A percentile compares a stretch with the other conserved stretches of the same genome.
Conservation (phyloP, 2,888 invertebrate genomes). For the Ectemnius lituratus region DNA sequence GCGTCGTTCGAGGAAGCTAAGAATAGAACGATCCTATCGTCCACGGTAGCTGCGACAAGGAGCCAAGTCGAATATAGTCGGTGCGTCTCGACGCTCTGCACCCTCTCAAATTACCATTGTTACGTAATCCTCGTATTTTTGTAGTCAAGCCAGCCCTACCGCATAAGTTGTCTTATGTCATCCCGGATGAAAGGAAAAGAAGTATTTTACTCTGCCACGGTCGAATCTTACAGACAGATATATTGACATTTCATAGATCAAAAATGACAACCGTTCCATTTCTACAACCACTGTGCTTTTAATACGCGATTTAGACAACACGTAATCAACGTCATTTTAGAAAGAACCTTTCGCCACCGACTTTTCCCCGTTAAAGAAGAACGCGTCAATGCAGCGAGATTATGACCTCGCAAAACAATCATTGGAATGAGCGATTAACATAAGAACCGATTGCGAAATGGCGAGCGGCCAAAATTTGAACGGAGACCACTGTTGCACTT, state of each 20-base stretch:
- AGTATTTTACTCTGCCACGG: too few relatives aligned
- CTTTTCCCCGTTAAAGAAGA: too few relatives aligned
- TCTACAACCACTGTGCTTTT: too few relatives aligned
- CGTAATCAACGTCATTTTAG: too few relatives aligned
- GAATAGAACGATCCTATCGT: constrained; percentile 64
- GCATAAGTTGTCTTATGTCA: neutral
- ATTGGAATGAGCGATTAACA: neutral
- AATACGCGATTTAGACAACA: too few relatives aligned
- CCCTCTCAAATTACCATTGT: constrained; percentile 73
- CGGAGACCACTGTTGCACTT: constrained; percentile 53
- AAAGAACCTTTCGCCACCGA: too few relatives aligned
- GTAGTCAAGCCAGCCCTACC: neutral
- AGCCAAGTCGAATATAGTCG: constrained; percentile 70
- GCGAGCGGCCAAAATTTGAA: constrained; percentile 27
- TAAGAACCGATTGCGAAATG: constrained; percentile 20
- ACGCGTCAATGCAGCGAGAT: too few relatives aligned
- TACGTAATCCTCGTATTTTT: constrained; percentile 51
- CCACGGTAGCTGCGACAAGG: constrained; percentile 48
- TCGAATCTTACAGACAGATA: too few relatives aligned
- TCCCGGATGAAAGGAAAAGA: too few relatives aligned
- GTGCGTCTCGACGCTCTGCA: constrained; percentile 50
- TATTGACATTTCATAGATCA: too few relatives aligned
- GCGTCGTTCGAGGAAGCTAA: constrained; percentile 65
- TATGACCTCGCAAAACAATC: too few relatives aligned
- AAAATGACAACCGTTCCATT: too few relatives aligned